phyloP scores from a whole-genome alignment of 2,113 vertebrate species.

The Salminus brasiliensis region DNA sequence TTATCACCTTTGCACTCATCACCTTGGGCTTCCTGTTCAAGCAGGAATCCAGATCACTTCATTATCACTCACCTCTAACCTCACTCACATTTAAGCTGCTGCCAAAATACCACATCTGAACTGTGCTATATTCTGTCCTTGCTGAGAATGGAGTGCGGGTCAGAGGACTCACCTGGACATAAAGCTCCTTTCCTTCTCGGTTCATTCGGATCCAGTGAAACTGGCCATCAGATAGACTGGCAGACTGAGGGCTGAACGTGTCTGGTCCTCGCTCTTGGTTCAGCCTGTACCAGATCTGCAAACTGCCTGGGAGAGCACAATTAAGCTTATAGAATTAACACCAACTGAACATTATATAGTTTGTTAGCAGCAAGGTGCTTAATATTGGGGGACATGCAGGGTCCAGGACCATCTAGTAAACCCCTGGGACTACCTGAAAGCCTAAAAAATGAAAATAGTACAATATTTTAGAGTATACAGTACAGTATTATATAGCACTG shows the following conservation, averaged over 20 bases:
- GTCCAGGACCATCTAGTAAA: too few species aligned
- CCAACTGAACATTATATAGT: background rate
- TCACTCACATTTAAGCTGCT: background rate
- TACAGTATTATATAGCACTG: too few species aligned
- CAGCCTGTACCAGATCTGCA: slow-evolving; percentile 81
- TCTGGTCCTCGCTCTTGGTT: slow-evolving; percentile 73
- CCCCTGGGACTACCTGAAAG: too few species aligned
- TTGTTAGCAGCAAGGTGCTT: too few species aligned
- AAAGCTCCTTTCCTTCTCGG: slow-evolving; percentile 77
- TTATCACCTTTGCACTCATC: background rate
- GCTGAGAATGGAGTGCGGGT: background rate
- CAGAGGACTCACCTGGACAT: slow-evolving; percentile 75
- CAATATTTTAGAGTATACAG: too few species aligned
- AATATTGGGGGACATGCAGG: too few species aligned
- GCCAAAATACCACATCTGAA: background rate
- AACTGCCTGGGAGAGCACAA: slow-evolving; percentile 78
- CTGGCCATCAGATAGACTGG: slow-evolving; percentile 80
- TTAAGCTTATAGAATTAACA: slow-evolving; percentile 31
- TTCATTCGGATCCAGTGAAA: slow-evolving; percentile 80
- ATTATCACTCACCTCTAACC: background rate
- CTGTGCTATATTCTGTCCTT: background rate
- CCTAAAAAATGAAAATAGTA: too few species aligned
- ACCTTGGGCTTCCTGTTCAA: background rate
- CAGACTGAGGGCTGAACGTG: slow-evolving; percentile 74
- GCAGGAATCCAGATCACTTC: background rate